phyloP scores from a whole-genome alignment of 2,888 invertebrate genomes.

The Scaeva pyrastri region DNA sequence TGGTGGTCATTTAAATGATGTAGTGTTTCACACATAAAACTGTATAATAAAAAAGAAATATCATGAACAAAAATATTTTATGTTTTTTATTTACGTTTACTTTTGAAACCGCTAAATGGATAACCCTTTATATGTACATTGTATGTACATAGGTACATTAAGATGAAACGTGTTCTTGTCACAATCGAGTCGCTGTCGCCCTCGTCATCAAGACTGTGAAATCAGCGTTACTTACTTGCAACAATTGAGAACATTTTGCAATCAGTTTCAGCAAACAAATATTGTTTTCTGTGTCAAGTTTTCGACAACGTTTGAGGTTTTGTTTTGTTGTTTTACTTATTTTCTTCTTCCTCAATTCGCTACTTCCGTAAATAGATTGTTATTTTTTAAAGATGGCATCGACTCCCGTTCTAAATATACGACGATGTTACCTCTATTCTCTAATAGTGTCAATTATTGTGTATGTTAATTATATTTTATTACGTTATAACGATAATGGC shows the following conservation, averaged over 20 bases:
- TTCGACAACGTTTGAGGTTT: slow-evolving; percentile 60
- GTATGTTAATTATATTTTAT: slow-evolving; percentile 74
- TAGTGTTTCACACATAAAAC: no score
- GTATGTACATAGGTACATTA: no score
- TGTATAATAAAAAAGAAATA: no score
- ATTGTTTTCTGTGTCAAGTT: slow-evolving; percentile 72
- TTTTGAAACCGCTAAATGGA: no score
- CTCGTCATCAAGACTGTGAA: slow-evolving; percentile 3
- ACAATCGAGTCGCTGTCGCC: neutral
- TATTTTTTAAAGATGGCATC: slow-evolving; percentile 3
- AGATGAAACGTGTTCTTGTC: slow-evolving; percentile 18
- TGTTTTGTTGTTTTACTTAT: slow-evolving; percentile 18
- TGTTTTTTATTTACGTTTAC: no score
- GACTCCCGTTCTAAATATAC: neutral
- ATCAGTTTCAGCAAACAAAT: slow-evolving; percentile 54
- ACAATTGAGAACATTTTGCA: slow-evolving; percentile 51
- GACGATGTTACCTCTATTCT: neutral
- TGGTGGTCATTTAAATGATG: no score
- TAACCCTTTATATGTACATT: no score
- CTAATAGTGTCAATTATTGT: slow-evolving; percentile 69
- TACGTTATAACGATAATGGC: slow-evolving; percentile 62
- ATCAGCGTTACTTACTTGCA: slow-evolving; percentile 12
- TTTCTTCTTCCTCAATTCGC: slow-evolving; percentile 2
- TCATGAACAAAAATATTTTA: no score
- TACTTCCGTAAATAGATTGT: slow-evolving; percentile 13